These are phyloP conservation scores for Phylloscopus collybita DNA, from an alignment of 2,797 vertebrate species.

Conservation along the genomic window DNA sequence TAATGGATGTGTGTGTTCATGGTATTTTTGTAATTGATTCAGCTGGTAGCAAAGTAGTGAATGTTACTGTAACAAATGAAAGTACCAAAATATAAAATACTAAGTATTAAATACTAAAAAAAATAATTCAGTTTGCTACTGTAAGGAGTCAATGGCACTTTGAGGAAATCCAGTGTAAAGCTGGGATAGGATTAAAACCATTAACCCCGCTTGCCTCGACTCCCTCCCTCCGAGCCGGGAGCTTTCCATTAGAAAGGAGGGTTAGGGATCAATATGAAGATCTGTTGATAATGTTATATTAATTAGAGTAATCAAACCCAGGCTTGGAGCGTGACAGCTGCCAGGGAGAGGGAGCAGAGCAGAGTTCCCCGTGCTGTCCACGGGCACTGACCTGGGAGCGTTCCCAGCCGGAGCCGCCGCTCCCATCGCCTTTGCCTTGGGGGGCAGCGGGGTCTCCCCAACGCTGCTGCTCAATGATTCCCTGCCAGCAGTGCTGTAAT, in stretches of 20 bases:
- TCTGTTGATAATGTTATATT: conserved; percentile 82
- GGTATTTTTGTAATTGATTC: background rate
- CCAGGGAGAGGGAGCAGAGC: conserved; percentile 55
- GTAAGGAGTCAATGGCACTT: conserved; percentile 24
- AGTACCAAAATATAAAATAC: background rate
- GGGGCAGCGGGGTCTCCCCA: conserved; percentile 87
- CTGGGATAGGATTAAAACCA: conserved; percentile 53
- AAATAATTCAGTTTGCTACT: background rate
- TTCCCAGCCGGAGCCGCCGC: conserved; percentile 78
- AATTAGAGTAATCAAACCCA: conserved; percentile 82
- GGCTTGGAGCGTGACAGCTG: conserved; percentile 78
- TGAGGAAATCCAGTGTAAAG: conserved; percentile 34
- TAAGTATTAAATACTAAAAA: background rate
- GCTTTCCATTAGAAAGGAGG: conserved; percentile 72
- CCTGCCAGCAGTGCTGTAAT: conserved; percentile 92
- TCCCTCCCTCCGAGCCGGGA: conserved; percentile 60
- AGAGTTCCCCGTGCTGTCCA: conserved; percentile 50
- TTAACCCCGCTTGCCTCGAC: conserved; percentile 57
- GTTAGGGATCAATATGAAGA: conserved; percentile 78
- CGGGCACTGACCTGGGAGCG: conserved; percentile 73
- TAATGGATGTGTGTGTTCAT: background rate
- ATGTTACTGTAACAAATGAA: background rate
- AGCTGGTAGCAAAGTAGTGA: background rate
- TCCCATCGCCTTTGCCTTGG: conserved; percentile 86
- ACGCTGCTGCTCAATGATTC: conserved; percentile 89